A percentile compares a stretch with the other conserved stretches of the same genome.
phyloP scores from a whole-genome alignment of 2,797 vertebrate genomes.

The Potorous gilbertii region DNA sequence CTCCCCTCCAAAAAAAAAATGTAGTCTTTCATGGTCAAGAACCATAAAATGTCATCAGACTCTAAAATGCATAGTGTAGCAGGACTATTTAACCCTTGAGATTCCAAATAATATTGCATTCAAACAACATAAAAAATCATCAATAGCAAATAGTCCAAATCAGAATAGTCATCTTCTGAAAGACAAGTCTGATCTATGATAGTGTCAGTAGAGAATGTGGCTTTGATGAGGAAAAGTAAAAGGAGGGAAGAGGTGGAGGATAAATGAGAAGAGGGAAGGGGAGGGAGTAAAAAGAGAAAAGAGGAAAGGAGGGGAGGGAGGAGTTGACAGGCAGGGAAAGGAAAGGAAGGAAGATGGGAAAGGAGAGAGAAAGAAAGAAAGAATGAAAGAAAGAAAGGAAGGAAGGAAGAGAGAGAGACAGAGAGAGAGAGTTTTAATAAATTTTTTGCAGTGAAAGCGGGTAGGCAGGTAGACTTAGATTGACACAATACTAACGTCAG shows the following conservation, averaged over 20 bases:
- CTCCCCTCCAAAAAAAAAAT: not conserved
- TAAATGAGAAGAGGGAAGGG: no score
- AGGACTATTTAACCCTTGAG: not conserved
- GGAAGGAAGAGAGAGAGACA: no score
- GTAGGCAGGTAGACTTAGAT: not conserved
- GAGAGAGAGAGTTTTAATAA: not conserved
- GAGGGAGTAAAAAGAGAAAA: no score
- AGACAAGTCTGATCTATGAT: not conserved
- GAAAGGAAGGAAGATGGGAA: not conserved
- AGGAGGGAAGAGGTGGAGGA: not conserved
- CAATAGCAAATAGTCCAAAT: not conserved
- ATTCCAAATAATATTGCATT: not conserved
- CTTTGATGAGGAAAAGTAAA: not conserved
- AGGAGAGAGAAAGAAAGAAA: fast-evolving
- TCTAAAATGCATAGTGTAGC: not conserved
- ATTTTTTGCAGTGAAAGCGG: not conserved
- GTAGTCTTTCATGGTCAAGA: not conserved
- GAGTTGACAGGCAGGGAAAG: no score
- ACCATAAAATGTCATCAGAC: not conserved
- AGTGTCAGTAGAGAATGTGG: not conserved
- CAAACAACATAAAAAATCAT: not conserved
- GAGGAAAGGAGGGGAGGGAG: no score
- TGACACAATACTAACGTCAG: not conserved
- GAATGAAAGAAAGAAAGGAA: not conserved
- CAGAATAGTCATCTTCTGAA: not conserved